phyloP scores from a whole-genome alignment of 2,797 vertebrate genomes.

The Mallotus villosus region DNA sequence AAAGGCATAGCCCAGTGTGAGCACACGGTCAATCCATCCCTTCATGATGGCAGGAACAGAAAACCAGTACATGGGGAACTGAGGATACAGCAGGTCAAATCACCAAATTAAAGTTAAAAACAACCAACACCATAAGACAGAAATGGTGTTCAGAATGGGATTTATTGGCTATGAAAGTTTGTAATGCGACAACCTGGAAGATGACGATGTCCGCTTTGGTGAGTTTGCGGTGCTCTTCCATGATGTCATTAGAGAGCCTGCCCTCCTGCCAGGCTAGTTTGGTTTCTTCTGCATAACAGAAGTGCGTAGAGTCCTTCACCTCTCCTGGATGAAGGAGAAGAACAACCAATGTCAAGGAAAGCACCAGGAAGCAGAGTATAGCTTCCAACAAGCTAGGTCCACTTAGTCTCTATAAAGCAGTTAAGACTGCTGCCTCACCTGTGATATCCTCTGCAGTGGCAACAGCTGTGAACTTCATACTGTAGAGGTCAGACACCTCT shows the following conservation, averaged over 20 bases:
- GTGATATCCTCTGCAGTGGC: conserved; percentile 78
- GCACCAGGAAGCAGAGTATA: neutral
- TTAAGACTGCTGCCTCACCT: conserved; percentile 60
- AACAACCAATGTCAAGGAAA: neutral
- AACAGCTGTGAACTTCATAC: conserved; percentile 82
- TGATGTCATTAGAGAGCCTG: conserved; percentile 71
- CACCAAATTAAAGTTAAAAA: neutral
- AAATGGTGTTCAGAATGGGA: no score
- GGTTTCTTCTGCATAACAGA: conserved; percentile 74
- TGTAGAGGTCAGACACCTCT: conserved; percentile 82
- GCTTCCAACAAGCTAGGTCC: neutral
- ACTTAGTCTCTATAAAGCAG: neutral
- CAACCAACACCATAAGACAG: neutral
- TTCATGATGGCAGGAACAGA: conserved; percentile 85
- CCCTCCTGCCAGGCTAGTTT: conserved; percentile 75
- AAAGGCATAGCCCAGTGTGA: conserved; percentile 81
- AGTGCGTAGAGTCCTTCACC: conserved; percentile 69
- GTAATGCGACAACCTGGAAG: conserved; percentile 74
- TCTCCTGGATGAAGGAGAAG: conserved; percentile 56
- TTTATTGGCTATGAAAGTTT: no score
- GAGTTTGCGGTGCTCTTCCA: conserved; percentile 82
- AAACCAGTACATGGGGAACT: conserved; percentile 91
- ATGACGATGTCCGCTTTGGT: conserved; percentile 81
- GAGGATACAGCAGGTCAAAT: neutral
- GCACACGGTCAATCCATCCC: conserved; percentile 86